These are phyloP conservation scores for Ammodytes marinus DNA, from an alignment of 2,113 vertebrate genomes.

Conservation along the genomic window DNA sequence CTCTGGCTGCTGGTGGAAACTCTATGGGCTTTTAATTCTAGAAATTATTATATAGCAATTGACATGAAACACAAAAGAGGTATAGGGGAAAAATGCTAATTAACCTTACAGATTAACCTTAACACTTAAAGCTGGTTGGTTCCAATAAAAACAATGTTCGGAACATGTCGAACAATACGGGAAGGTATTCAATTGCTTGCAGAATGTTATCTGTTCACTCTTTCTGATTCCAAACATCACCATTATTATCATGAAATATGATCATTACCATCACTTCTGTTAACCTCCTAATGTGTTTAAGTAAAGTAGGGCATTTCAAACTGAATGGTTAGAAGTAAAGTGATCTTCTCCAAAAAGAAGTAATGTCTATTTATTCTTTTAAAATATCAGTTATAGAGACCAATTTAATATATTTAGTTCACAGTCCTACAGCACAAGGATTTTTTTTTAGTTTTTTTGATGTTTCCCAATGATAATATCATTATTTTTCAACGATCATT, in stretches of 20 bases:
- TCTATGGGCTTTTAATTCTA: not conserved
- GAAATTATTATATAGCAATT: not conserved
- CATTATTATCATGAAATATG: conserved; percentile 17
- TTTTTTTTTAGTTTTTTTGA: not conserved
- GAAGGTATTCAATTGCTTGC: not conserved
- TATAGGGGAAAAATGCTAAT: too few species aligned
- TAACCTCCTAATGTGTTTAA: conserved; percentile 39
- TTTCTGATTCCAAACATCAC: conserved; percentile 17
- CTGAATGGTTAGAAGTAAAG: not conserved
- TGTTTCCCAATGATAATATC: not conserved
- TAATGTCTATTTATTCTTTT: not conserved
- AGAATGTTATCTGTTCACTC: conserved; percentile 1
- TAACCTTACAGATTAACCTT: too few species aligned
- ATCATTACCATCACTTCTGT: conserved; percentile 17
- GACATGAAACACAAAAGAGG: not conserved
- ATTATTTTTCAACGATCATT: conserved; percentile 10
- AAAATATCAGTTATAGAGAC: too few species aligned
- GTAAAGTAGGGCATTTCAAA: conserved; percentile 7
- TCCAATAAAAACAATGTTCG: not conserved
- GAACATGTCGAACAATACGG: not conserved
- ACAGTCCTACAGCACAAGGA: not conserved
- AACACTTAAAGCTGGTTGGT: not conserved
- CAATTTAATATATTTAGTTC: not conserved
- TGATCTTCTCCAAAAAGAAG: not conserved
- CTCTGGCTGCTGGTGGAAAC: conserved; percentile 4